Evolutionary conservation across 2,888 invertebrate species (phyloP), one percentile per base, ranked within the genome.

Genomic region (Falcaria lacertinaria): DNA sequence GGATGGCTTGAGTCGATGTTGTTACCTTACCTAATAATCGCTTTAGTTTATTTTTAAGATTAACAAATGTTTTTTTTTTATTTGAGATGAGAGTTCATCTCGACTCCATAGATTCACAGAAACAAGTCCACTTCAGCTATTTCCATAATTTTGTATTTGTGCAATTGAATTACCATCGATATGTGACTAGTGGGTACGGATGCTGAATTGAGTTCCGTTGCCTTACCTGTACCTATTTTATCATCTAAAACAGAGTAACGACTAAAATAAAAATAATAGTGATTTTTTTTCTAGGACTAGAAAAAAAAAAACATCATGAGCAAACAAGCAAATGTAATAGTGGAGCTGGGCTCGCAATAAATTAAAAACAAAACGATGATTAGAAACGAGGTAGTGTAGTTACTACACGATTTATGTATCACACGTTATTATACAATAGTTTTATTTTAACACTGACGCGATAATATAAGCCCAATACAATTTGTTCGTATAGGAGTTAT

Each of bases 361-460:
- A 69, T 60, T 64, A 54, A 57, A 72, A 76, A 73, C 63, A 62
- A 28, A 28, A 7, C 28, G 62, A 66, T 57, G 60, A 71, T 65
- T 71, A 74, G 69, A 79, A 74, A 79, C 80, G 85, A 88, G 86
- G 84, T 85, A 84, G 83, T 85, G 84, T 84, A 86, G 84, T 84
- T 81, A 69, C 87, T 86, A 88, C 87, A 87, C 85, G 69, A 74
- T 58, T 66, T 66, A 75, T 69, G 71, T 84, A 85, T 84, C 84
- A 86, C 85, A 82, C 80, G 66, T 64, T 69, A 50, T 58, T 68
- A 57, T 48, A 52, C 64, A 55, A 56, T 57, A 54, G 43, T 62
- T 60, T 57, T 62, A 57, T 55, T 63, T 57, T 53, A 50, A 61
- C 67, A 64, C 53, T 60, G 6, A 22, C 7, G 22, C 5, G 6